Conservation (phyloP, 2,113 vertebrate genomes). For the Pachypanchax playfairii region DNA sequence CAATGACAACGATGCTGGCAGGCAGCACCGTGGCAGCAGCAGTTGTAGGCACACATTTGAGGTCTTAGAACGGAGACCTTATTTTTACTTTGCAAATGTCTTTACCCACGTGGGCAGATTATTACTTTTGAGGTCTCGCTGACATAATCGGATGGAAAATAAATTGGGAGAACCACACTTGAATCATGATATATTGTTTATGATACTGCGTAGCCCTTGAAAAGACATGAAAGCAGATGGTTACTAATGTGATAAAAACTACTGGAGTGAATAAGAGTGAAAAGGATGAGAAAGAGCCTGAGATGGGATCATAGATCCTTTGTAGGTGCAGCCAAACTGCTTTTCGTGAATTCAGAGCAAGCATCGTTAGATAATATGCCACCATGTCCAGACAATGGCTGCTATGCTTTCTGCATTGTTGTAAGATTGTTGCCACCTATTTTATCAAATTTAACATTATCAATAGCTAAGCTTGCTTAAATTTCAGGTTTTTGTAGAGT, state of each 20-base stretch:
- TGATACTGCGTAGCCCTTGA: conserved; percentile 37
- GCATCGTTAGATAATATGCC: conserved; percentile 48
- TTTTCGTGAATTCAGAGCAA: conserved; percentile 45
- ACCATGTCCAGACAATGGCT: conserved; percentile 61
- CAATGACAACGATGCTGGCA: conserved; percentile 48
- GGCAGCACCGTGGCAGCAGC: conserved; percentile 37
- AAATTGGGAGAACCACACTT: conserved; percentile 50
- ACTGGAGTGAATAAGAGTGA: conserved; percentile 52
- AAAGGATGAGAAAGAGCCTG: conserved; percentile 38
- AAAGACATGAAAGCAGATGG: conserved; percentile 54
- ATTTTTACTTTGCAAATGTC: conserved; percentile 68
- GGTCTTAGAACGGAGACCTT: conserved; percentile 42
- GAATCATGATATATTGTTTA: conserved; percentile 47
- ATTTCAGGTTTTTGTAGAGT: conserved; percentile 40
- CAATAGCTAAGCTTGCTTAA: conserved; percentile 46
- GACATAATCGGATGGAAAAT: conserved; percentile 51
- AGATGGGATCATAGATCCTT: conserved; percentile 33
- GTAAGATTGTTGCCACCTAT: conserved; percentile 45
- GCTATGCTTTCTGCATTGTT: conserved; percentile 38
- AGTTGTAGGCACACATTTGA: conserved; percentile 31
- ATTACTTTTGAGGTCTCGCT: conserved; percentile 52
- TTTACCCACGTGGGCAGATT: conserved; percentile 40
- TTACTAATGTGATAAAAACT: conserved; percentile 48
- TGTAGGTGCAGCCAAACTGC: conserved; percentile 52
- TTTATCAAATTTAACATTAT: conserved; percentile 58